Evolutionary conservation across 2,888 invertebrate genomes (phyloP), one percentile per base, ranked within the genome.

Genomic region (Drosophila lacicola): DNA sequence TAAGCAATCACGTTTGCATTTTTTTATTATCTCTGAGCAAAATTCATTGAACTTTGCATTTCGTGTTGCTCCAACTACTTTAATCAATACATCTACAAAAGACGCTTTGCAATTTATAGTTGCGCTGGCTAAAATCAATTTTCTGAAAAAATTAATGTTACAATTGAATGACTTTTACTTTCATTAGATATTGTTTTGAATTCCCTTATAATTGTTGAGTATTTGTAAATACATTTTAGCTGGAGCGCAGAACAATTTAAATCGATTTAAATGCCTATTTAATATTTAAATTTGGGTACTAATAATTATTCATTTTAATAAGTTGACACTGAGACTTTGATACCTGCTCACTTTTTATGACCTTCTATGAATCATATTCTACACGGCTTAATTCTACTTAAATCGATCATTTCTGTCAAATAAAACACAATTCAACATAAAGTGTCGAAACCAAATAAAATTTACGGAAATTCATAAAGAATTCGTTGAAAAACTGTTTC

Each of bases 11-110:
- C 80, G 82, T 85, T 78, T 79, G 21, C 39, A 51, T 39, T 78
- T 58, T 53, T 68, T 63, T 86, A 86, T 86, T 86, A 86, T 86
- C 82, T 88, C 66, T 39, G 9, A 50, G 39, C 42, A 55, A 57
- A 45, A 75, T 75, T 75, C 85, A 75, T 70, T 82, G 88, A 87
- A 82, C 80, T 79, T 72, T 74, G 71, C 36, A 50, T 41, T 53
- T 42, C 11, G 47, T 25, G 25, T 25, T 25, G 25, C 8, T 25
- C 8, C 25, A 25, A 25, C 25, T 17, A 14, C 4, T 6, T 39
- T 6, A 10, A n/a, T 37, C 6, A 19, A 25, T 25, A 25, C 8
- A 34, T 46, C 14, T 41, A 29, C 19, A 56, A 19, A 8, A 19
- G 50, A 29, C 36, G 3, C 37, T 4, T 45, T 11, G 9, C n/a